Conservation (phyloP, 2,888 invertebrate species). For the Corythucha ciliata region DNA sequence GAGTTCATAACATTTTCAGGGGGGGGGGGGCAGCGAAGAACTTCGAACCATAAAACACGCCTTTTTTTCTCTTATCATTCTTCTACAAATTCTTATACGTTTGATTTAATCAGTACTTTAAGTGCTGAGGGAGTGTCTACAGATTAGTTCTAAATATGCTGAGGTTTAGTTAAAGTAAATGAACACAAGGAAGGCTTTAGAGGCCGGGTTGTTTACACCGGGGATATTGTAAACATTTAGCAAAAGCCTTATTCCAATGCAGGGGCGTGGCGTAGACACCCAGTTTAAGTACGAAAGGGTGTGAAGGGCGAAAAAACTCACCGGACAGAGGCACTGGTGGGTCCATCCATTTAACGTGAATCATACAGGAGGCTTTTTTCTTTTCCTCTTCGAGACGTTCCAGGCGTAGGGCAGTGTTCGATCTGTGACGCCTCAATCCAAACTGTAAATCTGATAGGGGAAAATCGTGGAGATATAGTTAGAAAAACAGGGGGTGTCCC, state of each 20-base stretch:
- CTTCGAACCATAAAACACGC: too few relatives aligned
- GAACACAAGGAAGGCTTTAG: background rate
- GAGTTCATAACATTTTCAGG: too few relatives aligned
- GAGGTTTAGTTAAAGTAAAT: too few relatives aligned
- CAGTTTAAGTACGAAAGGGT: too few relatives aligned
- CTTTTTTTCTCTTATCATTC: too few relatives aligned
- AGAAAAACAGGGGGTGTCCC: too few relatives aligned
- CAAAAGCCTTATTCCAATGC: background rate
- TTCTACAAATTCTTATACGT: too few relatives aligned
- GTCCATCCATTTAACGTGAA: constrained; percentile 63
- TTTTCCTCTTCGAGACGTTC: constrained; percentile 83
- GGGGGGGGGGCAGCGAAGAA: too few relatives aligned
- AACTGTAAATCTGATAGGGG: constrained; percentile 46
- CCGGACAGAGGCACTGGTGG: constrained; percentile 46
- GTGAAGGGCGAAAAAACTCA: constrained; percentile 27
- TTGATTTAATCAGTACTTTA: too few relatives aligned
- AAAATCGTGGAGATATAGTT: background rate
- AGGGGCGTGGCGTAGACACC: background rate
- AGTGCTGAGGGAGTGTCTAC: too few relatives aligned
- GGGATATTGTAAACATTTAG: background rate
- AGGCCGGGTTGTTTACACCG: background rate
- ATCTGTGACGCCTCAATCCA: constrained; percentile 58
- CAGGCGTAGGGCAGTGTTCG: constrained; percentile 78
- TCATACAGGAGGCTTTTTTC: constrained; percentile 66
- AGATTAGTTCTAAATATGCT: too few relatives aligned